phyloP scores from a whole-genome alignment of 2,888 invertebrate species.

The Chloroclysta siterata region DNA sequence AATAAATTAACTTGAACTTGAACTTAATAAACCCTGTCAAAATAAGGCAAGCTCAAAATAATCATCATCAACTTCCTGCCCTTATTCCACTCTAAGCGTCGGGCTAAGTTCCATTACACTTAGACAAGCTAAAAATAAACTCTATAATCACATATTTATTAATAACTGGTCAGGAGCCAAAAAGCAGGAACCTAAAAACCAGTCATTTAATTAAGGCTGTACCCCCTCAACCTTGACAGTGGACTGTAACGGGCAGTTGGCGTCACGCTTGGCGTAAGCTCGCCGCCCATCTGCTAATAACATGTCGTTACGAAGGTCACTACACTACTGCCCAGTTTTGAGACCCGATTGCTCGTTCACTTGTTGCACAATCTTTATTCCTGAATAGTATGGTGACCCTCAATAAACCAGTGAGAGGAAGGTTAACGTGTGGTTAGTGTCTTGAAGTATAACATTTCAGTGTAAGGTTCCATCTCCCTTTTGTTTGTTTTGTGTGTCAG shows the following conservation, averaged over 20 bases:
- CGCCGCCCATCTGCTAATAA: slow-evolving; percentile 43
- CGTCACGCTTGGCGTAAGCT: slow-evolving; percentile 38
- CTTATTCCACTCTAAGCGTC: no score
- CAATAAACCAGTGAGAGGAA: not conserved
- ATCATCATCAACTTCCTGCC: no score
- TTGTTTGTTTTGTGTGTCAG: not conserved
- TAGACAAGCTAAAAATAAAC: no score
- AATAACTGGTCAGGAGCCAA: no score
- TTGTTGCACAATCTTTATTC: not conserved
- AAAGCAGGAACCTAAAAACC: not conserved
- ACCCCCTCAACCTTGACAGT: slow-evolving; percentile 55
- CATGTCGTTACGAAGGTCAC: slow-evolving; percentile 44
- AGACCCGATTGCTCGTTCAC: slow-evolving; percentile 19
- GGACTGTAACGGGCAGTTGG: slow-evolving; percentile 43
- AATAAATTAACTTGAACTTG: no score
- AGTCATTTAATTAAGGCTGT: slow-evolving; percentile 19
- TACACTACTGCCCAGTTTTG: slow-evolving; percentile 17
- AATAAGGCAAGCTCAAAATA: no score
- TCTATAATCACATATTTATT: not conserved
- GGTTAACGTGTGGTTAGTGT: not conserved
- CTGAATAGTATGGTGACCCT: not conserved
- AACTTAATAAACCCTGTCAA: no score
- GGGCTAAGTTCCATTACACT: no score
- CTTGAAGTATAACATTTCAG: not conserved
- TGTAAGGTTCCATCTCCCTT: not conserved